Evolutionary conservation across 1,140 invertebrate genomes (phyloP).

Genomic region (Aphelenchoides avenae): DNA sequence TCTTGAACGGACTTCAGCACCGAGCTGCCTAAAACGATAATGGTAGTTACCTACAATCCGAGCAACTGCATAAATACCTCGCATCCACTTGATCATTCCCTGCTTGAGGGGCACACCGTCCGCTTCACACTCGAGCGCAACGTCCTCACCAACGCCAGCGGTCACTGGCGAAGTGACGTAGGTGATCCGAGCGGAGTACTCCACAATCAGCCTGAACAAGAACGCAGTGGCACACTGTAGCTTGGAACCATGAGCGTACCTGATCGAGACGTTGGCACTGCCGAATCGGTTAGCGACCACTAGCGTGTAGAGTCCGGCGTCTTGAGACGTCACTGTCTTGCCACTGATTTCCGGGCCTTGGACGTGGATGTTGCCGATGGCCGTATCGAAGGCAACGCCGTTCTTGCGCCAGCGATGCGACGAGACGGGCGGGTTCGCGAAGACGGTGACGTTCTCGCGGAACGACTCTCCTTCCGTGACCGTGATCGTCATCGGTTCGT

Average conservation of each 20-base stretch:
- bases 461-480: constrained; percentile 79
- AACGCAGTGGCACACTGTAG: too few relatives aligned
- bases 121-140: constrained; percentile 78
- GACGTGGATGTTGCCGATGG: constrained; percentile 73
- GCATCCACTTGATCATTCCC: constrained; percentile 79
- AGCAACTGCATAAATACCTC: constrained; percentile 67
- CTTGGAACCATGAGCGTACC: too few relatives aligned
- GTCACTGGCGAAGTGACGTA: constrained; percentile 72
- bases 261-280: constrained; percentile 72
- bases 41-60: too few relatives aligned
- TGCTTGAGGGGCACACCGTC: constrained; percentile 79
- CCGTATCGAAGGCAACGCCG: constrained; percentile 58
- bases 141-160: constrained; percentile 73
- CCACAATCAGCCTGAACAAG: constrained; percentile 37
- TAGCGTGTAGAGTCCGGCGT: constrained; percentile 80
- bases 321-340: too few relatives aligned
- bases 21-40: constrained; percentile 25
- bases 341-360: constrained; percentile 67
- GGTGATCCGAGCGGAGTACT: constrained; percentile 78
- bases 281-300: constrained; percentile 84
- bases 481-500: constrained; percentile 60
- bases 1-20: constrained; percentile 64
- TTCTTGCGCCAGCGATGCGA: constrained; percentile 75
- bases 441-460: constrained; percentile 73
- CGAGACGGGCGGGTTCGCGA: constrained; percentile 76